A percentile compares a stretch with the other conserved stretches of the same genome.
phyloP scores from a whole-genome alignment of 2,888 invertebrate genomes.

The Dasysyrphus albostriatus region DNA sequence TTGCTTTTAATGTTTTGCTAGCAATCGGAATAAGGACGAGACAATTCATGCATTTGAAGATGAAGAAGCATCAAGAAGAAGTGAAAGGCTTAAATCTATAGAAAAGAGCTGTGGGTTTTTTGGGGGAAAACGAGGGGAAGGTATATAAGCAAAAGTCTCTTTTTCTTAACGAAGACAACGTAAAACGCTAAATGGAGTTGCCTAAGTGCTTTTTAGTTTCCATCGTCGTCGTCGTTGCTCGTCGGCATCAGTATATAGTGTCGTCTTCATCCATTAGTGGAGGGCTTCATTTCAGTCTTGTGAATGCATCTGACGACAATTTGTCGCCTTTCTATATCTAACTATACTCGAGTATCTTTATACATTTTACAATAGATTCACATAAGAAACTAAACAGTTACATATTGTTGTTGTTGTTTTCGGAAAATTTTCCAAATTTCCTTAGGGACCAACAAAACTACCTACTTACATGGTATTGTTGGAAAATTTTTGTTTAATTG shows the following conservation, averaged over 20 bases:
- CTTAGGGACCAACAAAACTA: constrained; percentile 27
- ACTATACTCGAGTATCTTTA: neutral
- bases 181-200: constrained; percentile 67
- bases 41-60: constrained; percentile 59
- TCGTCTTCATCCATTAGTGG: constrained; percentile 67
- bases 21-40: constrained; percentile 47
- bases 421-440: constrained; percentile 43
- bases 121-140: neutral
- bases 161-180: constrained; percentile 25
- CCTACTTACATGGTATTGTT: constrained; percentile 51
- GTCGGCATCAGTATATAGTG: neutral
- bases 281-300: constrained; percentile 62
- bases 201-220: constrained; percentile 73
- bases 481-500: constrained; percentile 65
- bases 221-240: constrained; percentile 3
- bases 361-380: neutral
- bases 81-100: constrained; percentile 17
- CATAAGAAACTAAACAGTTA: neutral
- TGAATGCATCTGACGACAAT: constrained; percentile 69
- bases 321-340: constrained; percentile 56
- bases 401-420: neutral
- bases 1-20: constrained; percentile 54
- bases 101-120: neutral
- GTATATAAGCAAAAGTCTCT: constrained; percentile 12
- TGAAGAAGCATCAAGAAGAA: constrained; percentile 18